Evolutionary conservation across 1,140 invertebrate genomes (phyloP).

Genomic region (Tribolium castaneum): DNA sequence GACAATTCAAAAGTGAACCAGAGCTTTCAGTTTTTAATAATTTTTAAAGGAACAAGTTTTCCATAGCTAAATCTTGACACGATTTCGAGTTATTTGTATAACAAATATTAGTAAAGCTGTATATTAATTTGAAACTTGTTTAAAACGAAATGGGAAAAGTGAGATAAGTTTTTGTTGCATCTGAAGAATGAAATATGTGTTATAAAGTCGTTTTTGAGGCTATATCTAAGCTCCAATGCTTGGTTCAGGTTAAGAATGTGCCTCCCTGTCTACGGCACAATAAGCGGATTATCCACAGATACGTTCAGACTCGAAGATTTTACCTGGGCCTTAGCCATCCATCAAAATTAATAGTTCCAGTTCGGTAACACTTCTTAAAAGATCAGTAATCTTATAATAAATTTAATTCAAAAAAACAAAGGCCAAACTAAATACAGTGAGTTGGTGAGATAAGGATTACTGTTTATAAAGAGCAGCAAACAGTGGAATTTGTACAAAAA

Average conservation of each 20-base stretch:
- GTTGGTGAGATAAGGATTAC: conserved; percentile 47
- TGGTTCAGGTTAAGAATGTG: conserved; percentile 45
- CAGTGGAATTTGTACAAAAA: conserved; percentile 45
- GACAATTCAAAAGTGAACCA: background rate
- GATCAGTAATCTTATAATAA: conserved; percentile 38
- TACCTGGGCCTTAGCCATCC: conserved; percentile 49
- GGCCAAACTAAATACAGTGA: conserved; percentile 44
- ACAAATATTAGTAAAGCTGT: conserved; percentile 29
- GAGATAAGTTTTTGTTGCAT: conserved; percentile 12
- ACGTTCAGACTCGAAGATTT: conserved; percentile 30
- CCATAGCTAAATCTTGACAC: conserved; percentile 14
- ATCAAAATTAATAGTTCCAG: conserved; percentile 52
- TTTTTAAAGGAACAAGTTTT: background rate
- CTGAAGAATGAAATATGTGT: conserved; percentile 14
- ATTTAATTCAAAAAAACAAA: conserved; percentile 45
- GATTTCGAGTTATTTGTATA: conserved; percentile 27
- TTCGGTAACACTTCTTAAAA: conserved; percentile 39
- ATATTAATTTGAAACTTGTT: conserved; percentile 26
- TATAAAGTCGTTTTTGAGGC: conserved; percentile 6
- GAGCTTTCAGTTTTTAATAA: background rate
- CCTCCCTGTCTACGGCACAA: conserved; percentile 37
- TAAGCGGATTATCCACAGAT: conserved; percentile 52
- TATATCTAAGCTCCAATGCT: conserved; percentile 8
- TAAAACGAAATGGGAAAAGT: conserved; percentile 21
- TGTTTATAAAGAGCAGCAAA: conserved; percentile 43